phyloP scores from a whole-genome alignment of 2,888 invertebrate species.

The Thecophora atra region DNA sequence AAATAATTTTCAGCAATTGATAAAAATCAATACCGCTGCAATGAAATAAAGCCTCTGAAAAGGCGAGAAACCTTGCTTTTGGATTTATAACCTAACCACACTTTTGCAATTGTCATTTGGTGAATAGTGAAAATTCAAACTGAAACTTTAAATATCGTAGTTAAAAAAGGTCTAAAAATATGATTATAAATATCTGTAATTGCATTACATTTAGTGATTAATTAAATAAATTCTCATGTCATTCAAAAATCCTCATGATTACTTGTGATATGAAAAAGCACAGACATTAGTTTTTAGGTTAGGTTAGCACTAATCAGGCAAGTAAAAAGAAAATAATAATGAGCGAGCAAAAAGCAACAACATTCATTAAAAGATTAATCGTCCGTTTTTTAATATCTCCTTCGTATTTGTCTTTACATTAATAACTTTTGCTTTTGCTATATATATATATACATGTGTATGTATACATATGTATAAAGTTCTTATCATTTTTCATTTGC shows the following conservation, averaged over 20 bases:
- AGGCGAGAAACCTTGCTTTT: background rate
- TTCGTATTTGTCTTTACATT: too few species aligned
- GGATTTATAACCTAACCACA: slow-evolving; percentile 20
- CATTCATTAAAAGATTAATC: too few species aligned
- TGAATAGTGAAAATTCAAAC: background rate
- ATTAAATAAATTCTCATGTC: background rate
- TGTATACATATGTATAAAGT: too few species aligned
- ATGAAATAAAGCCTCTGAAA: background rate
- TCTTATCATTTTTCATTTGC: too few species aligned
- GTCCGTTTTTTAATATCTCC: too few species aligned
- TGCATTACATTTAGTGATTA: background rate
- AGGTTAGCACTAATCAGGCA: background rate
- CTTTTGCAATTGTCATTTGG: slow-evolving; percentile 1
- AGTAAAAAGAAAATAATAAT: too few species aligned
- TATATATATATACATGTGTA: too few species aligned
- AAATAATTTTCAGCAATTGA: background rate
- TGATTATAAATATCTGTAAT: too few species aligned
- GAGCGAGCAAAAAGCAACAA: too few species aligned
- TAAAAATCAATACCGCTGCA: slow-evolving; percentile 10
- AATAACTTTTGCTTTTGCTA: too few species aligned
- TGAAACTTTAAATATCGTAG: background rate
- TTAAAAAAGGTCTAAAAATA: too few species aligned
- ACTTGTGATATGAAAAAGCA: background rate
- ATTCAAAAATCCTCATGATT: background rate
- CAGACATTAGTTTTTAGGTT: slow-evolving; percentile 20